Percentiles rank a stretch among this genome's conserved stretches.
These are phyloP conservation scores for Numenius arquata DNA, from an alignment of 2,113 vertebrate species.

Conservation along the genomic window DNA sequence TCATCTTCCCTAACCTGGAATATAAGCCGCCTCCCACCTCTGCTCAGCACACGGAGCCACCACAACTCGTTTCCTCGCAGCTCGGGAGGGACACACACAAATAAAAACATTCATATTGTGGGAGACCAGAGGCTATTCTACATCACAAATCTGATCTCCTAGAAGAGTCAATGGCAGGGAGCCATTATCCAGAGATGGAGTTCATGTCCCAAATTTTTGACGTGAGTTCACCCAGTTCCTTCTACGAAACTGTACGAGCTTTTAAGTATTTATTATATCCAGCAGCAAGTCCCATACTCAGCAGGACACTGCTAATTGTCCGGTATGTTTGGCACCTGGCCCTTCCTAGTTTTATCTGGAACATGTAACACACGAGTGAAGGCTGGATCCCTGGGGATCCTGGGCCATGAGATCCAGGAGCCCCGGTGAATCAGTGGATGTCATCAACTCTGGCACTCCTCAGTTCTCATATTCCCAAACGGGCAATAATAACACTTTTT, in stretches of 20 bases:
- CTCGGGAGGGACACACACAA: too few species aligned
- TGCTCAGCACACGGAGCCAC: background rate
- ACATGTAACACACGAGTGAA: accelerated
- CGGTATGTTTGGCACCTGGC: background rate
- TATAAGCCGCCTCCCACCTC: background rate
- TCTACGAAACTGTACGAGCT: background rate
- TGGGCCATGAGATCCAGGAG: background rate
- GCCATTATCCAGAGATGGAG: background rate
- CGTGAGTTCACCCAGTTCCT: background rate
- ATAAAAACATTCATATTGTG: background rate
- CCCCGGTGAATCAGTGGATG: background rate
- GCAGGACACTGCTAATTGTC: background rate
- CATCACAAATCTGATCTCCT: background rate
- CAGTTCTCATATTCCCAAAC: background rate
- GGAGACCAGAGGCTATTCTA: background rate
- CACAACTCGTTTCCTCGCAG: background rate
- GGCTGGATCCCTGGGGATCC: background rate
- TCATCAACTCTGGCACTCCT: background rate
- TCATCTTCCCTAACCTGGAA: background rate
- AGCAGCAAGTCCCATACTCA: background rate
- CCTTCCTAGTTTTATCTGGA: background rate
- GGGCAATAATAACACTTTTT: background rate
- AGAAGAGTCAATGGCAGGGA: background rate
- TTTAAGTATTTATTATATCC: background rate
- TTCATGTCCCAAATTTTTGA: background rate